These are phyloP conservation scores for Alosa sapidissima DNA, from an alignment of 2,797 vertebrate genomes.

Conservation along the genomic window DNA sequence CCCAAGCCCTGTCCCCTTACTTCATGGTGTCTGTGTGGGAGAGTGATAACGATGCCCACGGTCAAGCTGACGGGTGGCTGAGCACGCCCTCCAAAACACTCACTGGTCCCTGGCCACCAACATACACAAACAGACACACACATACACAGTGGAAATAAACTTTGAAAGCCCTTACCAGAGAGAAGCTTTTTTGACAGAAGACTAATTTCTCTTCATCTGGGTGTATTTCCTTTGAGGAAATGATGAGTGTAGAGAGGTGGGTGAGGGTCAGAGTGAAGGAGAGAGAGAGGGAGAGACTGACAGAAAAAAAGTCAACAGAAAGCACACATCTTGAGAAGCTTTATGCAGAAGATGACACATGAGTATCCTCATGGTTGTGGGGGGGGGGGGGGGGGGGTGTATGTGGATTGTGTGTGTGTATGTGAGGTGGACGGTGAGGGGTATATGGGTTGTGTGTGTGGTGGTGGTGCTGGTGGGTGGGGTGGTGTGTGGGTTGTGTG, in stretches of 20 bases:
- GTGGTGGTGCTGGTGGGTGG: too few species aligned
- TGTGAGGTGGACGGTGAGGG: neutral
- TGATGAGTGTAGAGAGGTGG: neutral
- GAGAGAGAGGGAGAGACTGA: neutral
- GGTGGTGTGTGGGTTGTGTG: neutral
- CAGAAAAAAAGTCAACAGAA: neutral
- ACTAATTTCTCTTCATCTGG: neutral
- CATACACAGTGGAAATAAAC: neutral
- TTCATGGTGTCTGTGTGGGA: too few species aligned
- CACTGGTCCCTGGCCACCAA: neutral
- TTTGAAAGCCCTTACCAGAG: neutral
- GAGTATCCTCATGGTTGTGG: neutral
- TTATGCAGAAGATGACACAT: constrained; percentile 1
- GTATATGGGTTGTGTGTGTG: neutral
- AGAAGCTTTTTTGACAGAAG: neutral
- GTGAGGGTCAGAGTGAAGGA: neutral
- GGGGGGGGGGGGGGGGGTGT: neutral
- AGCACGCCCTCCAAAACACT: neutral
- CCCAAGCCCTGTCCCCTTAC: too few species aligned
- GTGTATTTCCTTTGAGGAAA: neutral
- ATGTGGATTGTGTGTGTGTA: neutral
- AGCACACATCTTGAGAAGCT: neutral
- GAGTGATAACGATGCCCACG: too few species aligned
- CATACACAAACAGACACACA: neutral
- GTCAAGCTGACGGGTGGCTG: too few species aligned